A percentile compares a stretch with the other conserved stretches of the same genome.
These are phyloP conservation scores for Pelodiscus sinensis DNA, from an alignment of 2,113 vertebrate genomes.

Conservation along the genomic window DNA sequence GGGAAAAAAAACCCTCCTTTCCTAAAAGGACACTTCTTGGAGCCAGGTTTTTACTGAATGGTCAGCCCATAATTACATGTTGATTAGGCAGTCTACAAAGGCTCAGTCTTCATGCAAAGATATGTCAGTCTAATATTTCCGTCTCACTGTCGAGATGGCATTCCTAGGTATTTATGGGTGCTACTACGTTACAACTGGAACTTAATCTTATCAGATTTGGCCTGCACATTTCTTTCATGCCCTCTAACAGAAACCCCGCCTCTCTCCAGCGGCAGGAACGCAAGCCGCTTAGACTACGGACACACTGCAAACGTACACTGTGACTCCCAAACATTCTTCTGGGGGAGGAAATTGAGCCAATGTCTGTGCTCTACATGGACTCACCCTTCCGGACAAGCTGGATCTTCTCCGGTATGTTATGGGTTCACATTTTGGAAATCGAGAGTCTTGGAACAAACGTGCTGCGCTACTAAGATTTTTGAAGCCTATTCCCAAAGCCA, in stretches of 20 bases:
- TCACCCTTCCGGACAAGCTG: rapidly evolving
- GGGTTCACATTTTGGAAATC: not conserved
- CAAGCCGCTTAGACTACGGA: rapidly evolving
- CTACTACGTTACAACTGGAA: rapidly evolving
- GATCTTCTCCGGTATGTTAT: rapidly evolving
- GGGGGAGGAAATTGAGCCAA: rapidly evolving
- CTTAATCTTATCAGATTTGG: not conserved
- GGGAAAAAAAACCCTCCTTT: not conserved
- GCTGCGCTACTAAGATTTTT: not conserved
- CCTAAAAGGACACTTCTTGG: not conserved
- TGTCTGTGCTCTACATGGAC: rapidly evolving
- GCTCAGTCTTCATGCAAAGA: not conserved
- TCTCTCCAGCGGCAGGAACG: rapidly evolving
- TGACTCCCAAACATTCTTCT: not conserved
- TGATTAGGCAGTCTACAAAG: conserved; percentile 48
- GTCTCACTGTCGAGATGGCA: rapidly evolving
- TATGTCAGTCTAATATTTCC: not conserved
- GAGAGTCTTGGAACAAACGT: not conserved
- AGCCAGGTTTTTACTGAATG: conserved; percentile 6
- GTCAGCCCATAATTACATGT: conserved; percentile 40
- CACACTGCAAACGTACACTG: not conserved
- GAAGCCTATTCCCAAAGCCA: rapidly evolving
- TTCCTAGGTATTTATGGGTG: not conserved
- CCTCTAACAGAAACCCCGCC: rapidly evolving
- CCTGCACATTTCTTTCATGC: rapidly evolving